Conservation (phyloP, 2,888 invertebrate species). For the Lasioglossum villosulum region DNA sequence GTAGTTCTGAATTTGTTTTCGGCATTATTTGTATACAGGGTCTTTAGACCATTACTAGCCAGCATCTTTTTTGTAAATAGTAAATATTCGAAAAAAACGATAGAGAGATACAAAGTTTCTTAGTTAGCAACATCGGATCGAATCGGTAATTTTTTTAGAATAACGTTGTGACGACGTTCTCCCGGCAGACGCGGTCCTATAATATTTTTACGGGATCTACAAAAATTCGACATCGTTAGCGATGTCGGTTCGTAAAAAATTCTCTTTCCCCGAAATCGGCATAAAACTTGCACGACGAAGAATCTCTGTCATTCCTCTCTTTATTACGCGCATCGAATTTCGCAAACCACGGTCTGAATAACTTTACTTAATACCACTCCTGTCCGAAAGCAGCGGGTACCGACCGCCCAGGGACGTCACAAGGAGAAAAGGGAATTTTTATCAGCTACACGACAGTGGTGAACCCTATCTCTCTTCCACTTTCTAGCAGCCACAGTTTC, state of each 20-base stretch:
- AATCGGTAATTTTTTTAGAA: too few species aligned
- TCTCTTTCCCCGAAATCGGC: background rate
- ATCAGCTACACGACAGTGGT: background rate
- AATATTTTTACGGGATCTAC: background rate
- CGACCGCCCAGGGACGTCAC: background rate
- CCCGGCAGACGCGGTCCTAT: background rate
- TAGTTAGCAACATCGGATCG: too few species aligned
- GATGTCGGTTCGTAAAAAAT: background rate
- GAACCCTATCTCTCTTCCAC: background rate
- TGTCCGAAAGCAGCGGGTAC: background rate
- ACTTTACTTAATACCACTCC: background rate
- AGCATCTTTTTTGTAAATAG: too few species aligned
- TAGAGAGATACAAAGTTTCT: too few species aligned
- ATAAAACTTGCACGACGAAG: background rate
- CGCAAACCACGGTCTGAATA: background rate
- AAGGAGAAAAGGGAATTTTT: conserved; percentile 1
- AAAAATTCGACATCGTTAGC: background rate
- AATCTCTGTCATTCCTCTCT: background rate
- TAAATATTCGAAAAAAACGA: too few species aligned
- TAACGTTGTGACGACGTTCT: background rate
- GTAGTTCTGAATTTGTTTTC: too few species aligned
- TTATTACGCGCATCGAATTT: conserved; percentile 2
- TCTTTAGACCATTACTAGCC: too few species aligned
- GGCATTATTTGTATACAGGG: too few species aligned
- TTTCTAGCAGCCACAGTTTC: background rate